phyloP scores from a whole-genome alignment of 2,888 invertebrate species.

The Oxyscelio sp. region DNA sequence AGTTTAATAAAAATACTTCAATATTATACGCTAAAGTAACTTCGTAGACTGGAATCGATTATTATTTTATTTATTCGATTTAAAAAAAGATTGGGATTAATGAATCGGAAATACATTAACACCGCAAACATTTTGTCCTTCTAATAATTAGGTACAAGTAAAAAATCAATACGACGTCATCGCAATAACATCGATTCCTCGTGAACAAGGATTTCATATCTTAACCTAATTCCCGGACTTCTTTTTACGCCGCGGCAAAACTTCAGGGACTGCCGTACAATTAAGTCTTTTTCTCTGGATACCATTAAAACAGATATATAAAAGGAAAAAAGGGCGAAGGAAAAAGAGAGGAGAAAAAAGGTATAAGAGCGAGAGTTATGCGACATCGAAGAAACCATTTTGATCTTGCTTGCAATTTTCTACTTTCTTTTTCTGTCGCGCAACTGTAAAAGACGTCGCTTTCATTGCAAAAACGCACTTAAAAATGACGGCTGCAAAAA shows the following conservation, averaged over 20 bases:
- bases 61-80: no score
- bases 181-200: conserved; percentile 40
- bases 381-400: conserved; percentile 47
- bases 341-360: conserved; percentile 14
- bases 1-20: no score
- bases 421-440: conserved; percentile 44
- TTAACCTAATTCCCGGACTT: conserved; percentile 54
- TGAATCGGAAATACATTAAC: no score
- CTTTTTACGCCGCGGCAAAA: conserved; percentile 38
- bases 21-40: no score
- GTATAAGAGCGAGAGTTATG: conserved; percentile 35
- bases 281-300: conserved; percentile 58
- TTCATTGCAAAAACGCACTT: conserved; percentile 23
- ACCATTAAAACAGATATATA: conserved; percentile 54
- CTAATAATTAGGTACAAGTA: conserved; percentile 45
- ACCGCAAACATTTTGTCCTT: conserved; percentile 52
- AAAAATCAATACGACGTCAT: conserved; percentile 41
- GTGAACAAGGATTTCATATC: conserved; percentile 35
- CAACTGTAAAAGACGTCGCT: conserved; percentile 38
- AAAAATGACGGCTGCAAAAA: conserved; percentile 39
- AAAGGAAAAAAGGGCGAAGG: conserved; percentile 31
- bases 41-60: no score
- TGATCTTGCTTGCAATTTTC: conserved; percentile 49
- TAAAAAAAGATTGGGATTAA: no score
- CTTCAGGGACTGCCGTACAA: conserved; percentile 53